These are phyloP conservation scores for Gorsachius magnificus DNA, from an alignment of 2,797 vertebrate genomes.

Conservation along the genomic window DNA sequence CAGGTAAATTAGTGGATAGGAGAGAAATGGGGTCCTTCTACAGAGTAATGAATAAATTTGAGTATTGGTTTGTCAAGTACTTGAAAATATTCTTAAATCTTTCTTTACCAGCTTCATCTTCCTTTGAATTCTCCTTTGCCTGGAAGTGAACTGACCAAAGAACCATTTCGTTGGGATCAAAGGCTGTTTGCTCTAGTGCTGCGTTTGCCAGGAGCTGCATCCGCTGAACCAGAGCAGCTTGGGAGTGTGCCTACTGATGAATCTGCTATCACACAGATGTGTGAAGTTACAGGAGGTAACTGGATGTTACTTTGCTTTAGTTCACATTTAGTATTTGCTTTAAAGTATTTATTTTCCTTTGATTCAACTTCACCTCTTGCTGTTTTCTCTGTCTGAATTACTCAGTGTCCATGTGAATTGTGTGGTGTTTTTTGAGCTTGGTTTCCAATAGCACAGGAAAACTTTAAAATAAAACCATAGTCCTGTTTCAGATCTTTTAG, in stretches of 20 bases:
- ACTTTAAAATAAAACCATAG: background rate
- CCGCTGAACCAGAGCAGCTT: conserved; percentile 92
- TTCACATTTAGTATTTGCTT: background rate
- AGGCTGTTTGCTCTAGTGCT: conserved; percentile 95
- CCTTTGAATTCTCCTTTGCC: conserved; percentile 95
- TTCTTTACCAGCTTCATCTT: conserved; percentile 88
- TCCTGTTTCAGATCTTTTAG: background rate
- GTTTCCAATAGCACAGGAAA: background rate
- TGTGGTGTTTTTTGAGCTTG: background rate
- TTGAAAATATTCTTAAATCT: conserved; percentile 27
- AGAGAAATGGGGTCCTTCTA: background rate
- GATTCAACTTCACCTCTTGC: background rate
- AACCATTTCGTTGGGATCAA: conserved; percentile 99
- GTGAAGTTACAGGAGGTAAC: conserved; percentile 98
- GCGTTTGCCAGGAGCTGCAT: conserved; percentile 89
- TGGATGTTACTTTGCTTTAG: background rate
- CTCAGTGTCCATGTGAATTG: background rate
- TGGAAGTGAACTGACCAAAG: conserved; percentile 98
- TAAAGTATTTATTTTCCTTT: background rate
- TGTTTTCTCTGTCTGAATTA: background rate
- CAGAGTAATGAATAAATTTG: background rate
- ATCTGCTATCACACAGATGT: conserved; percentile 98
- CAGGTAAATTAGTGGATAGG: background rate
- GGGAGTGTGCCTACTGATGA: conserved; percentile 96
- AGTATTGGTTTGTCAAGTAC: background rate